Evolutionary conservation across 2,113 vertebrate species (phyloP).

Genomic region (Mastomys coucha): DNA sequence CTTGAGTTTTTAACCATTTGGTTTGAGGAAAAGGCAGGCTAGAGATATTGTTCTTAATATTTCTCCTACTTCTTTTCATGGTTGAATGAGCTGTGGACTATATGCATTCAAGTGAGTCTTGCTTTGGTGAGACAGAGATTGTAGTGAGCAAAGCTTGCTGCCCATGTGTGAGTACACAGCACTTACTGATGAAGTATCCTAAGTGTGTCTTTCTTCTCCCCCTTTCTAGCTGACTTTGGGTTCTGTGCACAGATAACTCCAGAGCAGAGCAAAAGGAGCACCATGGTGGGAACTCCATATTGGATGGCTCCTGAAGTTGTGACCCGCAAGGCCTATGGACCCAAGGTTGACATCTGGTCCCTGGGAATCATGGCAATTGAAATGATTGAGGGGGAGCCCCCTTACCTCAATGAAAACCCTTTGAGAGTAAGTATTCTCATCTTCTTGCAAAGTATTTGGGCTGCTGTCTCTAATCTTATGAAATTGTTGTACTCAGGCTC

Average conservation of each 20-base stretch:
- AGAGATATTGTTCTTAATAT: background rate
- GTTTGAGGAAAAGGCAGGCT: background rate
- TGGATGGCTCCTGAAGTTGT: slow-evolving; percentile 99
- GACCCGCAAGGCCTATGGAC: slow-evolving; percentile 96
- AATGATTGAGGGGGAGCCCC: slow-evolving; percentile 98
- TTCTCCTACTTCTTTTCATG: background rate
- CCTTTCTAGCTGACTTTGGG: slow-evolving; percentile 94
- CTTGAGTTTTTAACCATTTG: slow-evolving; percentile 28
- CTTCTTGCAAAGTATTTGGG: slow-evolving; percentile 12
- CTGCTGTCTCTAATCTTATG: background rate
- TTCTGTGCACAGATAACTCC: slow-evolving; percentile 99
- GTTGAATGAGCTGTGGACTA: background rate
- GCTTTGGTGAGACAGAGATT: slow-evolving; percentile 6
- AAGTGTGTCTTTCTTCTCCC: background rate
- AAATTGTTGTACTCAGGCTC: background rate
- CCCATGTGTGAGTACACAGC: background rate
- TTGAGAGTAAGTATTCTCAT: slow-evolving; percentile 91
- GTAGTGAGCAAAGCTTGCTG: background rate
- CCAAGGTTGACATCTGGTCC: slow-evolving; percentile 99
- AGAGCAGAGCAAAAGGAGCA: slow-evolving; percentile 98
- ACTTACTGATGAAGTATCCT: background rate
- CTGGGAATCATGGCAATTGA: slow-evolving; percentile 99
- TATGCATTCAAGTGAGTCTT: background rate
- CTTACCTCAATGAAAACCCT: slow-evolving; percentile 98
- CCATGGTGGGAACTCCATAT: slow-evolving; percentile 98